Percentiles rank a stretch among this genome's conserved stretches.
phyloP scores from a whole-genome alignment of 2,888 invertebrate species.

The Hetaerina titia region DNA sequence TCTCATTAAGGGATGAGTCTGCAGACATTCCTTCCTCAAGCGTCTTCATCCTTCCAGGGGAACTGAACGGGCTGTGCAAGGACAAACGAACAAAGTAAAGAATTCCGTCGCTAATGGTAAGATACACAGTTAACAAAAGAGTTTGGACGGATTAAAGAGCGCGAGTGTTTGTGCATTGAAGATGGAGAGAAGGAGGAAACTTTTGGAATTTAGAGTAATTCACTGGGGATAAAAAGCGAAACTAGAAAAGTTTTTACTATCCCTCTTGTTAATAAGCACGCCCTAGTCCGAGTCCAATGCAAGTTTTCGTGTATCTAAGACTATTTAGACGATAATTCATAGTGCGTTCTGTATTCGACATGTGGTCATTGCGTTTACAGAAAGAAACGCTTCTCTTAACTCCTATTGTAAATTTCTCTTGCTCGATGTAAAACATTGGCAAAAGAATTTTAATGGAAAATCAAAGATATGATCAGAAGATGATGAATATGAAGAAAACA shows the following conservation, averaged over 20 bases:
- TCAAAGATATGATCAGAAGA: no score
- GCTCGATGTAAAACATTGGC: no score
- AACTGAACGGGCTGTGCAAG: no score
- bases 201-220: background rate
- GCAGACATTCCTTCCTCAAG: background rate
- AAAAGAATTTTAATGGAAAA: no score
- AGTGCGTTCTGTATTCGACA: no score
- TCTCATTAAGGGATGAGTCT: slow-evolving; percentile 34
- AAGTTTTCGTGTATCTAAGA: background rate
- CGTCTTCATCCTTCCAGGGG: background rate
- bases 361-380: no score
- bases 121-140: background rate
- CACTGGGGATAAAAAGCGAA: background rate
- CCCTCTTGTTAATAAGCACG: background rate
- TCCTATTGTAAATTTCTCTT: no score
- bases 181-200: background rate
- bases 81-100: background rate
- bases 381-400: no score
- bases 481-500: no score
- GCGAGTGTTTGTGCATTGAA: background rate
- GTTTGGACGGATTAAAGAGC: background rate
- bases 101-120: background rate
- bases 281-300: background rate
- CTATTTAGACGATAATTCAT: no score
- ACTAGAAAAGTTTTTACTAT: background rate